Conservation (phyloP, 2,113 vertebrate species). For the Sporophila hypoxantha region DNA sequence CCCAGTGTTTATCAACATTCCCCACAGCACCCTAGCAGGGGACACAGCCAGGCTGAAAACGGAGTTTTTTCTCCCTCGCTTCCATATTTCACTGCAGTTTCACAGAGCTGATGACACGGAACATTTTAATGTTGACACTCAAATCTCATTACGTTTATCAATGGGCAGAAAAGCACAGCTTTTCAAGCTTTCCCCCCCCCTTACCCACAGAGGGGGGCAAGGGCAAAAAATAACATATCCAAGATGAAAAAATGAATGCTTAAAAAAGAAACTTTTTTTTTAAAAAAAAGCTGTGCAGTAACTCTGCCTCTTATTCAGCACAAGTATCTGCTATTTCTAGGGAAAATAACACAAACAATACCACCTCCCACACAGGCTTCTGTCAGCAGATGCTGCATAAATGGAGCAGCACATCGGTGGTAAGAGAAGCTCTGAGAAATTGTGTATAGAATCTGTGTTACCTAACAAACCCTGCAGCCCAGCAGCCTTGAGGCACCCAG, state of each 20-base stretch:
- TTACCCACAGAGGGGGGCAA: background rate
- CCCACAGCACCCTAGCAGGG: slow-evolving; percentile 52
- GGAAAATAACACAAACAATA: background rate
- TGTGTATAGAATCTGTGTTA: background rate
- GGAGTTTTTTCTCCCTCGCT: slow-evolving; percentile 21
- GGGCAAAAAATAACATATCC: background rate
- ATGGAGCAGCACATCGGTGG: background rate
- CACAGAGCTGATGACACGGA: slow-evolving; percentile 52
- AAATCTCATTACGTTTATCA: slow-evolving; percentile 61
- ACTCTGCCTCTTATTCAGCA: slow-evolving; percentile 29
- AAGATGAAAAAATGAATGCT: slow-evolving; percentile 30
- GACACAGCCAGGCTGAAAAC: slow-evolving; percentile 19
- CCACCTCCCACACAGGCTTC: background rate
- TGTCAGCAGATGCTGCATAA: background rate
- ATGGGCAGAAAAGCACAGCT: slow-evolving; percentile 33
- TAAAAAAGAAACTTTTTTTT: background rate
- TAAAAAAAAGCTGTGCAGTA: slow-evolving; percentile 2
- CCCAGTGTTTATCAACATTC: slow-evolving; percentile 72
- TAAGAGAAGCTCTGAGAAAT: background rate
- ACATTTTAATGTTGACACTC: slow-evolving; percentile 58
- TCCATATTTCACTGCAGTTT: slow-evolving; percentile 45
- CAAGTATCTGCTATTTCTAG: slow-evolving; percentile 14
- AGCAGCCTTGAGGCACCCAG: background rate
- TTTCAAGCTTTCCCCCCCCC: slow-evolving; percentile 20
- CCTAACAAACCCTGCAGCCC: background rate